A percentile compares a stretch with the other conserved stretches of the same genome.
Evolutionary conservation across 1,140 invertebrate genomes (phyloP).

Genomic region (Pinna nobilis): DNA sequence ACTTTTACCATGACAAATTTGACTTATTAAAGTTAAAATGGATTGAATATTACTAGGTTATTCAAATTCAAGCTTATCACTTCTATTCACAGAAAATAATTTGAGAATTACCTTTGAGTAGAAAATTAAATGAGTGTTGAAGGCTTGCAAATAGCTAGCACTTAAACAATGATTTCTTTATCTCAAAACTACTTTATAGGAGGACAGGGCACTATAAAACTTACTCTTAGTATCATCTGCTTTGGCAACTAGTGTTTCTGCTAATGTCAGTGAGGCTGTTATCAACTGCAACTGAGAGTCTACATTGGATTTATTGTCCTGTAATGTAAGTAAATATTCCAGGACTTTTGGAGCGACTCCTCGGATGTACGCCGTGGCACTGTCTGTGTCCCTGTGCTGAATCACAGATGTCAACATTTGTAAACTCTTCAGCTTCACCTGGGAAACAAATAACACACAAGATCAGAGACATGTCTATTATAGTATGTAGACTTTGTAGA

Average conservation of each 20-base stretch:
- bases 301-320: slow-evolving; percentile 26
- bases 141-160: background rate
- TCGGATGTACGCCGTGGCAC: slow-evolving; percentile 87
- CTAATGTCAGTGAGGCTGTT: slow-evolving; percentile 77
- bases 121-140: background rate
- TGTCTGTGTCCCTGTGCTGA: slow-evolving; percentile 81
- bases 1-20: too few relatives aligned
- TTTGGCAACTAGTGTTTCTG: slow-evolving; percentile 83
- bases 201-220: slow-evolving; percentile 5
- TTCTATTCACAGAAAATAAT: background rate
- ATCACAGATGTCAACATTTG: slow-evolving; percentile 87
- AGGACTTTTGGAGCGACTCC: slow-evolving; percentile 80
- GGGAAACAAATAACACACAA: slow-evolving; percentile 27
- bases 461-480: too few relatives aligned
- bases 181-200: background rate
- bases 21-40: background rate
- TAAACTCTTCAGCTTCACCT: slow-evolving; percentile 86
- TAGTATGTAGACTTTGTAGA: too few relatives aligned
- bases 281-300: slow-evolving; percentile 72
- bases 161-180: background rate
- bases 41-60: background rate
- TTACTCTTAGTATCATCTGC: slow-evolving; percentile 82
- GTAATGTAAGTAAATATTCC: slow-evolving; percentile 60
- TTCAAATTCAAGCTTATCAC: background rate
- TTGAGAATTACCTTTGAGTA: background rate